Conservation (phyloP, 1,140 invertebrate genomes). For the Dermatophagoides farinae region DNA sequence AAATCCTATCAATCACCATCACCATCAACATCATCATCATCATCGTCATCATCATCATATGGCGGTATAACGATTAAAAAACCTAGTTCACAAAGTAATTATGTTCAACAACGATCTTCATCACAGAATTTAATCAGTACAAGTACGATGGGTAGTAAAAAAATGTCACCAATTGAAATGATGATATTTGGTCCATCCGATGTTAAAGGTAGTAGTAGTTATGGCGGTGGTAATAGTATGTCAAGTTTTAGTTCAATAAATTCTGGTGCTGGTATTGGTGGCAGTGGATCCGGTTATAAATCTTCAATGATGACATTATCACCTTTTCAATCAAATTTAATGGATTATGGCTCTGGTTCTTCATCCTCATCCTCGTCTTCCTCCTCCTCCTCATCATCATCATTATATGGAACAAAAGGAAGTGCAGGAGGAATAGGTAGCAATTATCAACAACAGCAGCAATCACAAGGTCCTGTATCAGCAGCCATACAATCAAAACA, state of each 20-base stretch:
- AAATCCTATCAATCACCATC: too few species aligned
- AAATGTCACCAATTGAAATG: too few species aligned
- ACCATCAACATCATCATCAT: too few species aligned
- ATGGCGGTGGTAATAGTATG: not conserved
- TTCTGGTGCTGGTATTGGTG: not conserved
- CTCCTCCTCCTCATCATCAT: not conserved
- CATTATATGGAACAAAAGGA: not conserved
- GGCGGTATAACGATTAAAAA: too few species aligned
- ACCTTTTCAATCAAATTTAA: too few species aligned
- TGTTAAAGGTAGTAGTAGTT: not conserved
- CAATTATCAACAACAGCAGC: not conserved
- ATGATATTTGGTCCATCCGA: too few species aligned
- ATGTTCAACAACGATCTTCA: too few species aligned
- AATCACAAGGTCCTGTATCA: not conserved
- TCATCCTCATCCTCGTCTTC: not conserved
- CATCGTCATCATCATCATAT: too few species aligned
- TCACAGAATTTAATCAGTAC: too few species aligned
- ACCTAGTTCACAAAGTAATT: too few species aligned
- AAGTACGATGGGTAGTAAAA: too few species aligned
- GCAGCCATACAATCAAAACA: constrained; percentile 6
- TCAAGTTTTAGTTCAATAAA: not conserved
- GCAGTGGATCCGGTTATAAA: not conserved
- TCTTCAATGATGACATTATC: not conserved
- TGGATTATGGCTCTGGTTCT: not conserved
- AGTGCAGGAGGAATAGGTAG: not conserved